A percentile compares a stretch with the other conserved stretches of the same genome.
phyloP scores from a whole-genome alignment of 2,888 invertebrate species.

The Cantharis rufa region DNA sequence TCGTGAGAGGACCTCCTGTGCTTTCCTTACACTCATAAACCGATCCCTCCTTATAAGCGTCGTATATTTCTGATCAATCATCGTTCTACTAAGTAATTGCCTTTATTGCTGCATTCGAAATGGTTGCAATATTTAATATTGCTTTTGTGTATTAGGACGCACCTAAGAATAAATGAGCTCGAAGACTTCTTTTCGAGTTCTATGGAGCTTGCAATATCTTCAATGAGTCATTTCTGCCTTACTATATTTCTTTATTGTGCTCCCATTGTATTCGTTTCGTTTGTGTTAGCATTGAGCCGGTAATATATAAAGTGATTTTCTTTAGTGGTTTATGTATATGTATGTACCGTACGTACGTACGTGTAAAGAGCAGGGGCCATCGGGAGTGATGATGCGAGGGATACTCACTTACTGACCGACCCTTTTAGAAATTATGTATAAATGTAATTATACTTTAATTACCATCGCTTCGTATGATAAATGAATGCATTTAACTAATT shows the following conservation, averaged over 20 bases:
- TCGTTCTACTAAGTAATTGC: slow-evolving; percentile 33
- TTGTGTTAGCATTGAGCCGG: slow-evolving; percentile 20
- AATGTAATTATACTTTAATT: slow-evolving; percentile 56
- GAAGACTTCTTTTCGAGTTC: slow-evolving; percentile 32
- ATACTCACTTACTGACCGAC: slow-evolving; percentile 40
- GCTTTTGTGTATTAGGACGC: slow-evolving; percentile 19
- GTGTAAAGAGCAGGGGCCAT: slow-evolving; percentile 1
- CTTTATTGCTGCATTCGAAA: slow-evolving; percentile 13
- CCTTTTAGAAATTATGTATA: slow-evolving; percentile 50
- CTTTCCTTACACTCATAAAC: slow-evolving; percentile 44
- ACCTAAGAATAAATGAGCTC: slow-evolving; percentile 29
- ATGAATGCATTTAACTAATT: slow-evolving; percentile 56
- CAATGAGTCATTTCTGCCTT: slow-evolving; percentile 35
- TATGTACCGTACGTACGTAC: background rate
- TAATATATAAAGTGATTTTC: slow-evolving; percentile 25
- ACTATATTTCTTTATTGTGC: slow-evolving; percentile 26
- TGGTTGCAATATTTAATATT: slow-evolving; percentile 14
- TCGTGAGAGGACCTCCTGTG: slow-evolving; percentile 17
- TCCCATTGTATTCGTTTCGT: slow-evolving; percentile 26
- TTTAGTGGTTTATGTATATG: background rate
- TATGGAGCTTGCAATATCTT: slow-evolving; percentile 35
- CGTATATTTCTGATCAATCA: slow-evolving; percentile 40
- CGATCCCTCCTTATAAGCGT: slow-evolving; percentile 35
- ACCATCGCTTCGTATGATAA: slow-evolving; percentile 52
- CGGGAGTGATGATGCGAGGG: background rate